Evolutionary conservation across 2,113 vertebrate species (phyloP).

Genomic region (Murina feae): DNA sequence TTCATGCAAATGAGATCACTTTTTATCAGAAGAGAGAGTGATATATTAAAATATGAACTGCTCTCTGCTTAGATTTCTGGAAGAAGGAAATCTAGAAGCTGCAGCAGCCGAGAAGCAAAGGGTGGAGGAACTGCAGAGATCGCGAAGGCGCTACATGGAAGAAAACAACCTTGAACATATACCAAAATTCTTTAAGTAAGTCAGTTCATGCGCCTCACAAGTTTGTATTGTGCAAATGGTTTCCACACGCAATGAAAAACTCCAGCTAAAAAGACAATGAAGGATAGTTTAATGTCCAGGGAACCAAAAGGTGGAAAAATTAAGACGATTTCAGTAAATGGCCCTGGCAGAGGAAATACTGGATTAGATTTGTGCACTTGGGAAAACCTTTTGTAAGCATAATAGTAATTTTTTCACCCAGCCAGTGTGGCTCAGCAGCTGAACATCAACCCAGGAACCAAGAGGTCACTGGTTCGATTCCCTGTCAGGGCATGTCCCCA

Average conservation of each 20-base stretch:
- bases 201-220: slow-evolving; percentile 10
- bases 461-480: too few species aligned
- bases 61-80: slow-evolving; percentile 84
- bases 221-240: not conserved
- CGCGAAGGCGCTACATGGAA: slow-evolving; percentile 91
- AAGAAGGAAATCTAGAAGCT: slow-evolving; percentile 94
- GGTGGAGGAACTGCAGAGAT: slow-evolving; percentile 95
- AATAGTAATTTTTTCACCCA: not conserved
- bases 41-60: slow-evolving; percentile 49
- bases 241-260: not conserved
- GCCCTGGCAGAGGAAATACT: not conserved
- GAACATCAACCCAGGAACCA: too few species aligned
- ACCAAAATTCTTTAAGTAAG: slow-evolving; percentile 98
- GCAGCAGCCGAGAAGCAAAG: slow-evolving; percentile 93
- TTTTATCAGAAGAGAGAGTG: not conserved
- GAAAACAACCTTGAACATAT: slow-evolving; percentile 92
- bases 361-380: not conserved
- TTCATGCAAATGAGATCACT: not conserved
- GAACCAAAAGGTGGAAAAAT: not conserved
- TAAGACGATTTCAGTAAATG: not conserved
- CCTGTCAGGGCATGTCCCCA: too few species aligned
- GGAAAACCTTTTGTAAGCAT: not conserved
- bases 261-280: not conserved
- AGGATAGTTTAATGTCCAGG: not conserved
- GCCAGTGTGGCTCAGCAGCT: too few species aligned